Evolutionary conservation across 2,888 invertebrate species (phyloP), one percentile per base, ranked within the genome.

Genomic region (Polydrusus tereticollis): DNA sequence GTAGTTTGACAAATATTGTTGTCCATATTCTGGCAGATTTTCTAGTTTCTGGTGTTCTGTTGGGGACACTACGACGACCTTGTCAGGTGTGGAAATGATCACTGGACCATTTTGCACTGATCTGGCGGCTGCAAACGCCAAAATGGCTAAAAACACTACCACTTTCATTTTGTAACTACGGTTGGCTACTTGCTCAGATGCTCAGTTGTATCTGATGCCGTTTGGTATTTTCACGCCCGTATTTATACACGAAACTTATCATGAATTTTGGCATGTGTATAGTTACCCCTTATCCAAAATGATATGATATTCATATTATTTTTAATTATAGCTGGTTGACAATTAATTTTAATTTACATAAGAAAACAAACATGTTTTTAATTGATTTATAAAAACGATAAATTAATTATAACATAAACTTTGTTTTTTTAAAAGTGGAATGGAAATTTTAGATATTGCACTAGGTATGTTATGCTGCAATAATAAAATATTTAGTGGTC

Each of bases 201-300:
- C 16, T 36, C 41, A 50, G 43, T 50, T 59, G 29, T 6, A 45
- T 68, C 64, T 72, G 72, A 72, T 72, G 67, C 63, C 41, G 45
- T 67, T 68, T 33, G 55, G 23, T 50, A 16, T n/a, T 41, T 43
- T 41, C 36, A 20, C 14, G 3, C 33, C 33, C 2, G 29, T 68
- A 63, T 68, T 72, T 72, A 72, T 72, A 68, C 12, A 2, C 4
- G 7, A 45, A 63, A 36, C 43, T 66, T 68, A 72, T 67, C 72
- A 7, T 3, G 3, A 33, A 4, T 12, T 55, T 36, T 26, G 23
- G 23, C 43, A n/a, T 50, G 52, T 58, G 45, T 47, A n/a, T 23
- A 23, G 21, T 45, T 43, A 66, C 29, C 69, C 50, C 59, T 65
- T 71, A 71, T 71, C 71, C 16, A 55, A 14, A 43, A 63, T n/a